Base-by-base conservation (phyloP, 2,888 invertebrate genomes). In the Noctua janthina region DNA sequence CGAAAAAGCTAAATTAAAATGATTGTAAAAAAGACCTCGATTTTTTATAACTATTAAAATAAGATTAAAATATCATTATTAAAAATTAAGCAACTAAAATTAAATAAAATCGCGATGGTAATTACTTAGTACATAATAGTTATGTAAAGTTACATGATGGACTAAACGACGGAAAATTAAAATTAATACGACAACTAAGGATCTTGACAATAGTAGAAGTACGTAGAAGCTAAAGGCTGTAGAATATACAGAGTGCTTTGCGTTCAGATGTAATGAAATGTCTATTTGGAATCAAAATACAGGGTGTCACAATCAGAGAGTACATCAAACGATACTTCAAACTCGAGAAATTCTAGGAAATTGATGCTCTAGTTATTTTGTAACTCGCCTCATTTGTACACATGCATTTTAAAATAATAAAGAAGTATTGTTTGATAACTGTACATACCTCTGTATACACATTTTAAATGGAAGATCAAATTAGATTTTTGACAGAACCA, bases 181-280 rank as follows among this genome's bases (percentile, higher is more conserved):
- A 91, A 85, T 89, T 87, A 90, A 91, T 92, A 91, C 87, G 92
- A 91, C 93, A 93, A 91, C 93, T 96, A 96, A 94, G 94, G 93
- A 96, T 95, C 91, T 94, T 94, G 96, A 96, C 96, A 96, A 96
- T 96, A 96, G 96, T 96, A 96, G 96, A 91, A 93, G 91, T 95
- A 95, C 93, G 93, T 96, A 96, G 95, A 94, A 93, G 96, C 96
- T 96, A 95, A 91, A 89, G 79, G 95, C 95, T 95, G 95, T 95
- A 95, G 91, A 93, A 90, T 93, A 92, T 92, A 93, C 93, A 94
- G 93, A 95, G 91, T 91, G 96, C 96, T 96, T 96, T 92, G 94
- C 95, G 93, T 91, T 91, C 91, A 91, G 91, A 91, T 85, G 81
- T 87, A 87, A 88, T 89, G 83, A 89, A 89, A 83, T 88, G 78